Evolutionary conservation across 2,888 invertebrate species (phyloP), one percentile per base, ranked within the genome.

Genomic region (Arctia plantaginis): DNA sequence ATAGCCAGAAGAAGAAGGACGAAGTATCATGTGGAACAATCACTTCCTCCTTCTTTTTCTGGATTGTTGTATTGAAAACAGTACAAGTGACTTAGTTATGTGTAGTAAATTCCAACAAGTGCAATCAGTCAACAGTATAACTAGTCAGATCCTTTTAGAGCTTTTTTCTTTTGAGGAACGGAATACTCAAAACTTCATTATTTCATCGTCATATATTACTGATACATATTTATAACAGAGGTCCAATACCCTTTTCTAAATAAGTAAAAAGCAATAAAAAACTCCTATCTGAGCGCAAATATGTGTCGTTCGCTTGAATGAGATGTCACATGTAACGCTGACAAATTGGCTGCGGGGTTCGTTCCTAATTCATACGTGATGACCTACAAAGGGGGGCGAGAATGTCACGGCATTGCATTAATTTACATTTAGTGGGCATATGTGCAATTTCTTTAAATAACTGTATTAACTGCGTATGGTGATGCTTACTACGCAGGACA

Each of bases 311-410:
- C 66, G 69, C 62, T 41, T 75, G 77, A 79, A 83, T 75, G 76
- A 83, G 72, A 47, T 69, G 73, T 70, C 77, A 70, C 44, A 15
- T 33, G 66, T 72, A 83, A 83, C 80, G 67, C 68, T 81, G 84
- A 84, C 85, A 85, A 80, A 85, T 85, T 71, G 77, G 76, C 66
- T 66, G 71, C 23, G 72, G 62, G 75, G 74, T 44, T 79, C 75
- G 75, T 83, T 78, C 69, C 44, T 85, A 77, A 82, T 82, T 85
- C 83, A 81, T 76, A 79, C 66, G 74, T 51, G 75, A 71, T 69
- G 72, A 74, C 67, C 65, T 74, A 62, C 72, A 13, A 69, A 66
- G 71, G 74, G 20, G 47, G 20, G 30, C 41, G 18, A 47, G 67
- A 23, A 33, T 20, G 12, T 6, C 47, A 23, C 20, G 13, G 12